phyloP scores from a whole-genome alignment of 2,113 vertebrate genomes.

The Daphoenositta chrysoptera region DNA sequence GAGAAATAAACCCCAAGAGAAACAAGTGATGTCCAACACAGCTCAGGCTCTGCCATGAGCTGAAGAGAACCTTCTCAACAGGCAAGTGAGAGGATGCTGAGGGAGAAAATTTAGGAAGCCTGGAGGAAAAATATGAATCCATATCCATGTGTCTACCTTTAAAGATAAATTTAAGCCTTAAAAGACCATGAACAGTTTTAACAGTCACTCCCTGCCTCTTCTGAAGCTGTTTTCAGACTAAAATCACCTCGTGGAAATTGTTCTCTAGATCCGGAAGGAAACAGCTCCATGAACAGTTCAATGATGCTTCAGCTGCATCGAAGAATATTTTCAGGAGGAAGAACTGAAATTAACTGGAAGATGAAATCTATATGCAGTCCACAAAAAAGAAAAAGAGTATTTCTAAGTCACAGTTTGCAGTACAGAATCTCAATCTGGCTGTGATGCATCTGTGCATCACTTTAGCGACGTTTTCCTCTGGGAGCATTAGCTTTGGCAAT shows the following conservation, averaged over 20 bases:
- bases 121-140: not conserved
- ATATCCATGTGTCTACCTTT: not conserved
- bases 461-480: not conserved
- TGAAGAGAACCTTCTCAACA: not conserved
- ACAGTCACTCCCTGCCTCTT: not conserved
- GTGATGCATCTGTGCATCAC: not conserved
- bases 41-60: not conserved
- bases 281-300: not conserved
- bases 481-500: not conserved
- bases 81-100: not conserved
- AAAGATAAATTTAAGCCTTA: not conserved
- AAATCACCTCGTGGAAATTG: not conserved
- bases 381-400: not conserved
- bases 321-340: not conserved
- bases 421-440: not conserved
- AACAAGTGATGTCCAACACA: not conserved
- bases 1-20: not conserved
- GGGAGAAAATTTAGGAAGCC: not conserved
- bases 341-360: not conserved
- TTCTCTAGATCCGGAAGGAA: not conserved
- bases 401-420: slow-evolving; percentile 9
- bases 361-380: not conserved
- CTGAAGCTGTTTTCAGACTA: not conserved
- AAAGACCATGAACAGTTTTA: not conserved
- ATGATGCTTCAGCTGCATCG: fast-evolving